Base-by-base conservation (phyloP, 2,888 invertebrate genomes). In the Anthophora plumipes region DNA sequence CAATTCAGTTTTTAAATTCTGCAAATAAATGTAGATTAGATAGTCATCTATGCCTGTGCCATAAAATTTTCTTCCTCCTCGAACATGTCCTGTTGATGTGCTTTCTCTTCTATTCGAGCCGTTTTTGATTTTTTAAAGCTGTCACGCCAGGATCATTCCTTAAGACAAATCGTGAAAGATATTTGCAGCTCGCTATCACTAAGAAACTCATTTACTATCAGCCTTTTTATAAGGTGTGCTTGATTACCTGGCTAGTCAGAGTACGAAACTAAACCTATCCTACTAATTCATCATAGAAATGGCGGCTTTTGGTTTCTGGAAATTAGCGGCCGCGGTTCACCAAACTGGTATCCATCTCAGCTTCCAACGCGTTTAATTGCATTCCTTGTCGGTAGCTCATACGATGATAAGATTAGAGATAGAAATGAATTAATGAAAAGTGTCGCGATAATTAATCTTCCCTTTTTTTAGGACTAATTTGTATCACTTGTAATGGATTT, bases 281-380 rank as follows among this genome's bases (percentile, higher is more conserved):
- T 66, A 55, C 66, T 75, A 73, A 82, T 77, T 75, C 57, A 67
- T 67, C 37, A 61, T 54, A 22, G 31, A 50, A 74, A 59, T 25
- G 70, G 52, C 43, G n/a, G 41, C 25, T 39, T 22, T n/a, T 14
- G 48, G 55, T 66, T 60, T 70, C 71, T 50, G 60, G 63, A 68
- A 72, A 77, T 77, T 78, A 64, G 52, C 60, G 43, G 67, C 55
- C 12, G 57, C 64, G 77, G 71, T 72, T 72, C 66, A 20, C 72
- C 72, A 43, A 52, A 72, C 25, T 25, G 66, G 46, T 20, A 48
- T 67, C 73, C 67, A 55, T 60, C 61, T 67, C 61, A 60, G 31
- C 39, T 68, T 61, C 60, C 46, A 43, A 60, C 43, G 54, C 39
- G 25, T 52, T 67, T 77, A 77, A 77, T 71, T 71, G 71, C 63